Evolutionary conservation across 2,797 vertebrate species (phyloP), one percentile per base, ranked within the genome.

Genomic region (Manis pentadactyla): DNA sequence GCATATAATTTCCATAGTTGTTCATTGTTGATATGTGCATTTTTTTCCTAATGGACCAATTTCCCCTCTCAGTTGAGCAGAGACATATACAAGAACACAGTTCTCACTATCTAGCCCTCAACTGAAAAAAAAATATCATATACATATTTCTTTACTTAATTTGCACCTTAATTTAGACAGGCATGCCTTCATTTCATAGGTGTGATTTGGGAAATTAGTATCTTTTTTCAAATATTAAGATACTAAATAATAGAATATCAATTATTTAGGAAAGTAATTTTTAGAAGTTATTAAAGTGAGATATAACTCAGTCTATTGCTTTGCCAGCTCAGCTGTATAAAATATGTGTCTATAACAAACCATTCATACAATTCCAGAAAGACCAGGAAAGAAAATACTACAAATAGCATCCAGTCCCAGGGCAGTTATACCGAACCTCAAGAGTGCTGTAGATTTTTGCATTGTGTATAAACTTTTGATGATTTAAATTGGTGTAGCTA

Each of bases 171-270:
- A 81, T 51, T 78, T 68, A 92, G n/a, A 68, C 27, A 89, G 34
- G 4, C n/a, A 91, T 74, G 21, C 17, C 61, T 96, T 88, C 11
- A 84, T 75, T 87, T 82, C 27, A 93, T 39, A 66, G 17, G 49
- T 83, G n/a, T 6, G 63, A 88, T 69, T 68, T 61, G 42, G 55
- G 4, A 87, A 87, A 79, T 73, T 92, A 68, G 69, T 79, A 75
- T 53, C 85, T 93, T 94, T 84, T 53, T 71, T 34, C 91, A 93
- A 94, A 59, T 78, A 74, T 81, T 82, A 94, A 79, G 29, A 95
- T 31, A 63, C 15, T 82, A 88, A 92, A 83, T 55, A 86, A 74
- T 21, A 74, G 9, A 86, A 29, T 66, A 63, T 39, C 27, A 92
- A 63, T 69, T 63, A 15, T 64, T 92, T 68, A 88, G 39, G 34